Conservation (phyloP, 2,888 invertebrate species). For the Hyposoter didymator region DNA sequence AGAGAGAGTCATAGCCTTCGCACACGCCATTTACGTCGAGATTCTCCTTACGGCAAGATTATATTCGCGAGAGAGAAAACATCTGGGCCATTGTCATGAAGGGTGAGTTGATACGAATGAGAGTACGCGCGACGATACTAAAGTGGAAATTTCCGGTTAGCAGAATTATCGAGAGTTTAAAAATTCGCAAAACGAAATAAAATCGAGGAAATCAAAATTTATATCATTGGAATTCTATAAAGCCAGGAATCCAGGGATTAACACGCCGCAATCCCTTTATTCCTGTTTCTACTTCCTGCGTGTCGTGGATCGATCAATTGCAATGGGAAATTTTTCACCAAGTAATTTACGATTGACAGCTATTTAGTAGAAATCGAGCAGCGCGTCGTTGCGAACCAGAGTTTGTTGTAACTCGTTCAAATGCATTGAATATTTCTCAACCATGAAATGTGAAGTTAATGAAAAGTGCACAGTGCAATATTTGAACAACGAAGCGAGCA, state of each 20-base stretch:
- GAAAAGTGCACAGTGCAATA: background rate
- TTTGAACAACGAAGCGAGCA: background rate
- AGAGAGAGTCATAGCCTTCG: conserved; percentile 46
- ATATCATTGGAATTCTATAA: background rate
- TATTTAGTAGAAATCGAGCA: background rate
- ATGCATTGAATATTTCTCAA: background rate
- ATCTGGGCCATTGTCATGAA: conserved; percentile 62
- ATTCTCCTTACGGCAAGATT: background rate
- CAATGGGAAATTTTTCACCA: background rate
- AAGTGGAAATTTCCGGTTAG: conserved; percentile 11
- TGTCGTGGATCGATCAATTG: background rate
- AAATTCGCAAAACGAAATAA: background rate
- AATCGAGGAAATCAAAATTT: background rate
- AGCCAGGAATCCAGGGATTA: background rate
- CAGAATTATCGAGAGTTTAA: background rate
- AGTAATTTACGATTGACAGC: background rate
- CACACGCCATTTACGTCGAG: conserved; percentile 15
- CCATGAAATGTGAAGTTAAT: background rate
- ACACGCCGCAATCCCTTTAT: too few relatives aligned
- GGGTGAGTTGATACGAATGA: conserved; percentile 48
- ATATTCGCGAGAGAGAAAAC: conserved; percentile 16
- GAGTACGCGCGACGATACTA: background rate
- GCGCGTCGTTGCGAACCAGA: background rate
- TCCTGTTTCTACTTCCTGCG: background rate
- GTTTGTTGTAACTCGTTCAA: background rate